A percentile compares a stretch with the other conserved stretches of the same genome.
Evolutionary conservation across 2,888 invertebrate genomes (phyloP).

Genomic region (Ferdinandea cuprea): DNA sequence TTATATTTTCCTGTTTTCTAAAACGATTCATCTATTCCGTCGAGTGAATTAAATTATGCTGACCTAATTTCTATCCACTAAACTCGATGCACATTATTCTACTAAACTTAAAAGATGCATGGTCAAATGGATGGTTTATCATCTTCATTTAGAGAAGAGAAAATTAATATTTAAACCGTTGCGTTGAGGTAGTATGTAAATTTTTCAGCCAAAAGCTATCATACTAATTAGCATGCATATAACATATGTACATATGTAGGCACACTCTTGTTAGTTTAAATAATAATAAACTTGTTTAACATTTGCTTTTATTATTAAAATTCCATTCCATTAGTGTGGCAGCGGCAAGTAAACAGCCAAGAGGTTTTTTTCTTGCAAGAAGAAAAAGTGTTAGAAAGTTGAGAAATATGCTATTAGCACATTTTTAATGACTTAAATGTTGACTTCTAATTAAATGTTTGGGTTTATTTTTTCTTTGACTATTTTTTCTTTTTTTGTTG

Average conservation of each 20-base stretch:
- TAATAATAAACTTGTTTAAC: neutral
- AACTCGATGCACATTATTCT: constrained; percentile 2
- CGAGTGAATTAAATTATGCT: neutral
- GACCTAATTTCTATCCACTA: neutral
- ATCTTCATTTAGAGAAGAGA: neutral
- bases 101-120: neutral
- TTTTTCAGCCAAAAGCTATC: neutral
- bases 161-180: constrained; percentile 5
- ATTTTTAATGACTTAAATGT: constrained; percentile 17
- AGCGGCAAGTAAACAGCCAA: neutral
- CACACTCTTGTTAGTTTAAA: neutral
- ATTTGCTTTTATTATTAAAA: constrained; percentile 22
- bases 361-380: neutral
- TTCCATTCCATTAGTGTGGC: constrained; percentile 9
- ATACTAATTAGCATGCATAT: constrained; percentile 13
- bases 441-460: constrained; percentile 21
- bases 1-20: neutral
- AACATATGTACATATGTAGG: too few species aligned
- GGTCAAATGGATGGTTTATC: neutral
- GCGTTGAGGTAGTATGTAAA: neutral
- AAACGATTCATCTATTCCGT: neutral
- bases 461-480: constrained; percentile 12
- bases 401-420: constrained; percentile 21
- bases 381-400: constrained; percentile 46
- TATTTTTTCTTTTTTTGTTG: neutral